phyloP scores from a whole-genome alignment of 2,113 vertebrate species.

The Solenodon paradoxus region DNA sequence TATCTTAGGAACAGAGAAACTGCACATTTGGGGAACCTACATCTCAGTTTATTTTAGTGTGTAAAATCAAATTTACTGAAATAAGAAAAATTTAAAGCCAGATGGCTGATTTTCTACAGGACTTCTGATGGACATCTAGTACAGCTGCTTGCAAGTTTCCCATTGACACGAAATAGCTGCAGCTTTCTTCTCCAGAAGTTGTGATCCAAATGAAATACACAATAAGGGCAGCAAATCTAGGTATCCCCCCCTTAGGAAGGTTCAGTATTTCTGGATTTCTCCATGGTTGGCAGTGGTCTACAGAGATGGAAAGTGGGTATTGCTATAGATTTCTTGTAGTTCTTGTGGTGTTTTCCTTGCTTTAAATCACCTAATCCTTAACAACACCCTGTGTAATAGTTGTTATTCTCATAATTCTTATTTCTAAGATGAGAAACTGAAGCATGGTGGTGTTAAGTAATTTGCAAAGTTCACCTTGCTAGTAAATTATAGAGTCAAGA shows the following conservation, averaged over 20 bases:
- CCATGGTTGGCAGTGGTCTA: conserved; percentile 95
- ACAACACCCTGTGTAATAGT: background rate
- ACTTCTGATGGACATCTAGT: conserved; percentile 85
- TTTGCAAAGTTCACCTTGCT: background rate
- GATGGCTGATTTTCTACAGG: conserved; percentile 87
- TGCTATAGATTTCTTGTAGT: conserved; percentile 95
- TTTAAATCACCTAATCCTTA: background rate
- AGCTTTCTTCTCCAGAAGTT: conserved; percentile 88
- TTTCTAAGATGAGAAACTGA: too few relatives aligned
- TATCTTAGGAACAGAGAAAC: too few relatives aligned
- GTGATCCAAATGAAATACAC: conserved; percentile 90
- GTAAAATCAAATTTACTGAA: too few relatives aligned
- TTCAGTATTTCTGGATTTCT: conserved; percentile 94
- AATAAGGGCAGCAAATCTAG: conserved; percentile 90
- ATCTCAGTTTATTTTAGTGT: too few relatives aligned
- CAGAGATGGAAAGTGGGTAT: conserved; percentile 96
- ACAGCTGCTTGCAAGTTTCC: conserved; percentile 89
- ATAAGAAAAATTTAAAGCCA: too few relatives aligned
- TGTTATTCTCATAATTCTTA: background rate
- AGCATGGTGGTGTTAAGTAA: background rate
- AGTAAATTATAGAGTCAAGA: background rate
- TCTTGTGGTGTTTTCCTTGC: conserved; percentile 88
- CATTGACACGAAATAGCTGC: conserved; percentile 84
- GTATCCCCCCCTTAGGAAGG: conserved; percentile 91
- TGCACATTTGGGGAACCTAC: too few relatives aligned